Conservation (phyloP, 2,113 vertebrate genomes). For the Erpornis zantholeuca region DNA sequence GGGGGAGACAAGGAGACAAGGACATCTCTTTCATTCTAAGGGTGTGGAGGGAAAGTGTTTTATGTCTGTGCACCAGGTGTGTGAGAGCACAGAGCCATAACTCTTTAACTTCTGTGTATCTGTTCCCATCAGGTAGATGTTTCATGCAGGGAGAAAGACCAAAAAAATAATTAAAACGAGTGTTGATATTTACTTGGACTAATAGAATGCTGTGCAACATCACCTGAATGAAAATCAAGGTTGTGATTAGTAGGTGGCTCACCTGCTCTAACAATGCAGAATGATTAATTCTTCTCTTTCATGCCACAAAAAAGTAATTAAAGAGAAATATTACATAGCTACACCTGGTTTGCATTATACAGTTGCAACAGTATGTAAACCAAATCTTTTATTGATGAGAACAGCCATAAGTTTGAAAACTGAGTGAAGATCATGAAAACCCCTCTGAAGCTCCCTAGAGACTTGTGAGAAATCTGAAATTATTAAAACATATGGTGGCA, state of each 20-base stretch:
- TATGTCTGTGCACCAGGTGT: background rate
- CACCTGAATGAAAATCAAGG: slow-evolving; percentile 30
- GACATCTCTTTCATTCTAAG: background rate
- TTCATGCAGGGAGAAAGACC: background rate
- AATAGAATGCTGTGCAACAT: slow-evolving; percentile 35
- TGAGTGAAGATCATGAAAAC: slow-evolving; percentile 27
- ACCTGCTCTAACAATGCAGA: slow-evolving; percentile 63
- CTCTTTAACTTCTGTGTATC: background rate
- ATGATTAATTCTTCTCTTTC: slow-evolving; percentile 67
- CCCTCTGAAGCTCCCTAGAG: slow-evolving; percentile 38
- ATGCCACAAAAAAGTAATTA: slow-evolving; percentile 75
- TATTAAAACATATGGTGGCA: slow-evolving; percentile 60
- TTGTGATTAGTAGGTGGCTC: slow-evolving; percentile 72
- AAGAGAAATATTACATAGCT: slow-evolving; percentile 74
- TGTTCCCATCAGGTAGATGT: background rate
- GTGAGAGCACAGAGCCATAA: background rate
- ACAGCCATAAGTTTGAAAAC: slow-evolving; percentile 33
- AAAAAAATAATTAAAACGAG: background rate
- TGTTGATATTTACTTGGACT: slow-evolving; percentile 62
- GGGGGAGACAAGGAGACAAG: no score
- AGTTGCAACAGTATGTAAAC: slow-evolving; percentile 62
- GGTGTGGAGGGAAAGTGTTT: background rate
- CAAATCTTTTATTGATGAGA: slow-evolving; percentile 74
- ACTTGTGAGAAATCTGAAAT: slow-evolving; percentile 48
- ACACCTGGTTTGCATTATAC: slow-evolving; percentile 71